Conservation (phyloP, 2,888 invertebrate genomes). For the Eristalis arbustorum region DNA sequence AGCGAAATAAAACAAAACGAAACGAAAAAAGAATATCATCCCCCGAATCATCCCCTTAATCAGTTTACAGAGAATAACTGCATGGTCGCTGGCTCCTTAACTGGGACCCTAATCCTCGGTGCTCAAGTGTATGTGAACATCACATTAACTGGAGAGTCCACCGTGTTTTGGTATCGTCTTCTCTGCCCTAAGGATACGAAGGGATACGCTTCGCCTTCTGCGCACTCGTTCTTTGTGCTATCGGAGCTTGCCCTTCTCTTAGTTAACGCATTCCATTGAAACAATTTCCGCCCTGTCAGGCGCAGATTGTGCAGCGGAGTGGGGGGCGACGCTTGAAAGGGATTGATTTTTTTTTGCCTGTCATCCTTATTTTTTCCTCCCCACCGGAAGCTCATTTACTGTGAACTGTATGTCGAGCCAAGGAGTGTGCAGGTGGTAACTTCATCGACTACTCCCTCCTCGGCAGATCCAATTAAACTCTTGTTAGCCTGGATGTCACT, state of each 20-base stretch:
- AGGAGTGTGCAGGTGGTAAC: background rate
- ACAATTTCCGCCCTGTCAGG: constrained; percentile 60
- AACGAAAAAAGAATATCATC: constrained; percentile 9
- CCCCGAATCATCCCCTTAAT: constrained; percentile 20
- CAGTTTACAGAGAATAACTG: constrained; percentile 32
- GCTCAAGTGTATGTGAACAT: constrained; percentile 17
- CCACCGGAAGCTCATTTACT: constrained; percentile 7
- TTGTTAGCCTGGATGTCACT: background rate
- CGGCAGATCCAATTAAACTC: constrained; percentile 10
- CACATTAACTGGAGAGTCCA: background rate
- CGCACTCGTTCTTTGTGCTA: background rate
- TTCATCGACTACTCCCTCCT: background rate
- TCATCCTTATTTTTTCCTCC: too few species aligned
- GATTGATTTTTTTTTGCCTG: constrained; percentile 1
- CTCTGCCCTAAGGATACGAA: constrained; percentile 43
- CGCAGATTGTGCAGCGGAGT: constrained; percentile 24
- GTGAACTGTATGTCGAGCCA: background rate
- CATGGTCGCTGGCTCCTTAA: background rate
- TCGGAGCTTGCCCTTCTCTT: background rate
- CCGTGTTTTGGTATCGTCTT: constrained; percentile 33
- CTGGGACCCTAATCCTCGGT: constrained; percentile 15
- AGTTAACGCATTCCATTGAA: constrained; percentile 54
- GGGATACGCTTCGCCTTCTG: background rate
- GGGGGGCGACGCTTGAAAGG: background rate
- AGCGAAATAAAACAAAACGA: background rate